phyloP scores from a whole-genome alignment of 2,113 vertebrate genomes.

The Hylia prasina region DNA sequence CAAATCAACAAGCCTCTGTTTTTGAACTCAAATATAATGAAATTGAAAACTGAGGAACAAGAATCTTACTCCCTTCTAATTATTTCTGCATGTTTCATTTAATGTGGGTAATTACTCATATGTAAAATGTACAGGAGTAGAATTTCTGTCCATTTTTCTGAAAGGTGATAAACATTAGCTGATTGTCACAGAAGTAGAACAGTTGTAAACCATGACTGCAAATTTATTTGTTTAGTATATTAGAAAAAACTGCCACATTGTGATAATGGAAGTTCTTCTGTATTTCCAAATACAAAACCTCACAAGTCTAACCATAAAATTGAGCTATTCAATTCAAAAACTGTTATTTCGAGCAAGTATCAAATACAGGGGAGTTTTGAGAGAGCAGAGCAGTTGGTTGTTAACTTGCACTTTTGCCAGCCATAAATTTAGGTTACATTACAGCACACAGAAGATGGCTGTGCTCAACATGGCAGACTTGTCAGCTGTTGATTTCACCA shows the following conservation, averaged over 20 bases:
- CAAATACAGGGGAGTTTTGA: not conserved
- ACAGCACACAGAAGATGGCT: not conserved
- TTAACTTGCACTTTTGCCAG: not conserved
- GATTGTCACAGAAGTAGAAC: constrained; percentile 7
- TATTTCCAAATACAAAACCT: constrained; percentile 20
- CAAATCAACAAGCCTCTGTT: constrained; percentile 24
- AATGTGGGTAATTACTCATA: constrained; percentile 58
- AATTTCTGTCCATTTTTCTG: constrained; percentile 54
- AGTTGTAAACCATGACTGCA: constrained; percentile 32
- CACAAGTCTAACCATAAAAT: not conserved
- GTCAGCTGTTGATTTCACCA: not conserved
- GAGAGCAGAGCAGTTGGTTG: not conserved
- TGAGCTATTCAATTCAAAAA: constrained; percentile 28
- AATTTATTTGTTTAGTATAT: constrained; percentile 13
- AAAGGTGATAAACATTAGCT: constrained; percentile 52
- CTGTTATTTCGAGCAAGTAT: constrained; percentile 19
- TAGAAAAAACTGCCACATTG: constrained; percentile 12
- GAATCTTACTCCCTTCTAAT: constrained; percentile 40
- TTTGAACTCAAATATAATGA: constrained; percentile 36
- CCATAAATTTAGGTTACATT: not conserved
- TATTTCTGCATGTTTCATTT: constrained; percentile 63
- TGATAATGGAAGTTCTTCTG: not conserved
- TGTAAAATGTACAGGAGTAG: constrained; percentile 47
- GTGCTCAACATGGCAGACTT: not conserved
- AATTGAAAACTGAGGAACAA: constrained; percentile 45